Base-by-base conservation (phyloP, 2,113 vertebrate genomes). In the Struthidea cinerea region DNA sequence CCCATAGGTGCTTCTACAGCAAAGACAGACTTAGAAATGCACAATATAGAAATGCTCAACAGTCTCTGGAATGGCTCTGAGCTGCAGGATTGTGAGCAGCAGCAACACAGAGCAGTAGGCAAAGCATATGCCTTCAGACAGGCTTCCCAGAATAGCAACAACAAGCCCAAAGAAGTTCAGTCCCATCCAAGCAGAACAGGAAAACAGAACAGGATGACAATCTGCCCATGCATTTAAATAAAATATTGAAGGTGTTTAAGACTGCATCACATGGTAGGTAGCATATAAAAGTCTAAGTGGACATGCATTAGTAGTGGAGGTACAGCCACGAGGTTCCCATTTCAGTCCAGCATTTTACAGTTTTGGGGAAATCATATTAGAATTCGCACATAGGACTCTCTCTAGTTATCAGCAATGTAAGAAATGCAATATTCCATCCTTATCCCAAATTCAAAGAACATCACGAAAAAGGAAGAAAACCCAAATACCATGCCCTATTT, bases 261-360 rank as follows among this genome's bases (percentile, higher is more conserved):
- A 37, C 11, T 47, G 3, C 2, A 1, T 35, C 42, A n/a, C 2
- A 1, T 7, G 2, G 11, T 26, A 56, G 16, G 32, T 30, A 37
- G 35, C 32, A 52, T 28, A 6, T 3, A 68, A 22, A 4, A 44
- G 10, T 42, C 39, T 35, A 30, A 27, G 3, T 26, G 50, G 28
- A 46, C 8, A 28, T 7, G 13, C 13, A 27, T 27, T 30, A 14
- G 23, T 53, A 39, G 8, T 30, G 8, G 10, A 28, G 13, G 17
- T 4, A 35, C 4, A 76, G 30, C 8, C 28, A 41, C 3, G 1
- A 37, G 11, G 12, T n/a, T 81, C 27, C 16, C 3, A 37, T 49
- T 42, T 87, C 22, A 50, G 16, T 35, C 24, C 33, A 90, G 57
- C 4, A 56, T 77, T 41, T 61, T 41, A 52, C 3, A 41, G 10